These are phyloP conservation scores for Lycodopsis pacificus DNA, from an alignment of 2,797 vertebrate species.

Conservation along the genomic window DNA sequence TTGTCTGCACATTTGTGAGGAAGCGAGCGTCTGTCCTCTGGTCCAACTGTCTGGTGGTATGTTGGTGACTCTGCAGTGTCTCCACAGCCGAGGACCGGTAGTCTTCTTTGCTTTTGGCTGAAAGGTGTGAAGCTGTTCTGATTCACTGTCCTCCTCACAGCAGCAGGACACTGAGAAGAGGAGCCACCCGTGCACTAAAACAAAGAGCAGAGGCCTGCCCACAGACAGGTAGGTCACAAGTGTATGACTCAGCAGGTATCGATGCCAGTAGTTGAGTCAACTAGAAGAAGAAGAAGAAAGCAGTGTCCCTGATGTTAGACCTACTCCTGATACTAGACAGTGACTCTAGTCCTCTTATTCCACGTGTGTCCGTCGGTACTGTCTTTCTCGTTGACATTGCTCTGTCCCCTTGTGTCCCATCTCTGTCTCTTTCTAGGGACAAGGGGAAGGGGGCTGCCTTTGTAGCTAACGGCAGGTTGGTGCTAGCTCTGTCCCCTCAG, in stretches of 20 bases:
- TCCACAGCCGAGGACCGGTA: no score
- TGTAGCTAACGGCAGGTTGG: slow-evolving; percentile 65
- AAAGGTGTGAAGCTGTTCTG: background rate
- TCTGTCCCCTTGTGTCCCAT: background rate
- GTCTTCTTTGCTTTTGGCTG: background rate
- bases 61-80: no score
- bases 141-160: slow-evolving; percentile 37
- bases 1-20: no score
- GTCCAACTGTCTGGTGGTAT: no score
- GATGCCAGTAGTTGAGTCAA: accelerated
- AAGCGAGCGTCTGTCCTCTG: no score
- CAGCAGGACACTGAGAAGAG: slow-evolving; percentile 61
- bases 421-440: slow-evolving; percentile 53
- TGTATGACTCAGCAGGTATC: no score
- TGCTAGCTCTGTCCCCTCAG: slow-evolving; percentile 18
- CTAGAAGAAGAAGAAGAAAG: background rate
- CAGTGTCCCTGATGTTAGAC: background rate
- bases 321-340: background rate
- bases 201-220: slow-evolving; percentile 61
- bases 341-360: background rate
- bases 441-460: slow-evolving; percentile 53
- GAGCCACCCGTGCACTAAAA: slow-evolving; percentile 51
- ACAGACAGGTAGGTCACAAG: slow-evolving; percentile 66
- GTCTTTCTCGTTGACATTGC: background rate
- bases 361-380: background rate